phyloP scores from a whole-genome alignment of 2,113 vertebrate species.

The Malurus elegans region DNA sequence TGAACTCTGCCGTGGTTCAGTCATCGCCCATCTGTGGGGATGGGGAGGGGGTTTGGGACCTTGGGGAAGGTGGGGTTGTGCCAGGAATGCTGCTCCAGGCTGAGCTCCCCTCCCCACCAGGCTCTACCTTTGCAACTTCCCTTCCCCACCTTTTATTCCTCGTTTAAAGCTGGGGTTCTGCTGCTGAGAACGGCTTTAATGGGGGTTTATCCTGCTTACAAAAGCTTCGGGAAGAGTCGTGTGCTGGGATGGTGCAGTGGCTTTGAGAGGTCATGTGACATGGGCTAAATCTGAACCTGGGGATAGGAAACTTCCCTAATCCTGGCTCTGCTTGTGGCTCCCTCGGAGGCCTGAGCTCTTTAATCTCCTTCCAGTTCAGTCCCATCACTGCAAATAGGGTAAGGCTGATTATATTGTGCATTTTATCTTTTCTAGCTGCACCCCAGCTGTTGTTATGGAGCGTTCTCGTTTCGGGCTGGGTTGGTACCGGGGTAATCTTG shows the following conservation, averaged over 20 bases:
- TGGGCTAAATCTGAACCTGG: neutral
- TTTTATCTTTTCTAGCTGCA: neutral
- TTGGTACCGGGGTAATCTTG: neutral
- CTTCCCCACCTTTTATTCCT: neutral
- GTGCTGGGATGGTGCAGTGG: neutral
- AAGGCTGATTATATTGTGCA: conserved; percentile 54
- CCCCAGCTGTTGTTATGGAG: neutral
- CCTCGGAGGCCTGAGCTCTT: neutral
- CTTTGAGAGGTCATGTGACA: neutral
- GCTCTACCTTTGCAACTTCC: rapidly evolving
- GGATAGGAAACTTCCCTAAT: conserved; percentile 15
- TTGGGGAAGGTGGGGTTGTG: neutral
- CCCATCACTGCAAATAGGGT: conserved; percentile 21
- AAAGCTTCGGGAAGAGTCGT: rapidly evolving
- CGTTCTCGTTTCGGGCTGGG: neutral
- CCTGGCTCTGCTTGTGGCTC: neutral
- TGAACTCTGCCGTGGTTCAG: rapidly evolving
- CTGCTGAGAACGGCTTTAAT: rapidly evolving
- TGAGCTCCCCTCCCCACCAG: neutral
- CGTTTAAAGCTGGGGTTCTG: neutral
- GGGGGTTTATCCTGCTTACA: neutral
- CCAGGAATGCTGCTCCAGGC: neutral
- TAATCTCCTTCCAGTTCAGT: conserved; percentile 20
- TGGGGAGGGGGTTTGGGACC: neutral
- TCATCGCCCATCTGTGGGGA: rapidly evolving